These are phyloP conservation scores for Turritopsis rubra DNA, from an alignment of 30 jellyfish, hydroid and myxozoan genomes.

Conservation along the genomic window DNA sequence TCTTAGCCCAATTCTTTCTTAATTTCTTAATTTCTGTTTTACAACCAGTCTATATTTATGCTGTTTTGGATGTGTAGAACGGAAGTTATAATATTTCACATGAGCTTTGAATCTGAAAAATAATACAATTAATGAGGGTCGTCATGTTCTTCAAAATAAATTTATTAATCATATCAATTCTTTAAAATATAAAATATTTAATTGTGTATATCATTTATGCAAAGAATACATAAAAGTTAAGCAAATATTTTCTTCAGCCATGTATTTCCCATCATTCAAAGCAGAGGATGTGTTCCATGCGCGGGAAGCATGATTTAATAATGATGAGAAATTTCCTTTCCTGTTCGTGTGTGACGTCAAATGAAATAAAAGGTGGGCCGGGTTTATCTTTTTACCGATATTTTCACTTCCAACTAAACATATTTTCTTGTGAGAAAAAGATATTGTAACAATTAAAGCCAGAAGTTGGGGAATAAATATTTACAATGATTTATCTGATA, in stretches of 20 bases:
- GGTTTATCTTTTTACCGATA: too few species aligned
- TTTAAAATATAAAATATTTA: too few species aligned
- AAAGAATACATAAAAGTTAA: not conserved
- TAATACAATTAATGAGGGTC: not conserved
- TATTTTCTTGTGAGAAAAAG: not conserved
- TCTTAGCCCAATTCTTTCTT: too few species aligned
- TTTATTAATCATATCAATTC: not conserved
- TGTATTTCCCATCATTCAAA: not conserved
- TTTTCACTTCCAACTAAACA: not conserved
- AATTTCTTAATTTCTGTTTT: not conserved
- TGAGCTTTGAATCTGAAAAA: not conserved
- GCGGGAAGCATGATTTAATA: not conserved
- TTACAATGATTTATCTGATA: not conserved
- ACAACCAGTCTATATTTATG: not conserved
- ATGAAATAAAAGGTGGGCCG: too few species aligned
- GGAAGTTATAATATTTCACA: not conserved
- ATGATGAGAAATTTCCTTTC: not conserved
- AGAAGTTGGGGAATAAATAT: not conserved
- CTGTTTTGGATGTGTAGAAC: not conserved
- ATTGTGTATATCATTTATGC: not conserved
- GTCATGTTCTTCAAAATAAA: too few species aligned
- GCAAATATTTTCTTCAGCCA: not conserved
- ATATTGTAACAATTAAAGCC: not conserved
- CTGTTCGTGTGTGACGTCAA: not conserved
- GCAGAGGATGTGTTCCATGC: not conserved